Evolutionary conservation across 1,140 invertebrate genomes (phyloP), one percentile per base, ranked within the genome.

Genomic region (Diachasma alloeum): DNA sequence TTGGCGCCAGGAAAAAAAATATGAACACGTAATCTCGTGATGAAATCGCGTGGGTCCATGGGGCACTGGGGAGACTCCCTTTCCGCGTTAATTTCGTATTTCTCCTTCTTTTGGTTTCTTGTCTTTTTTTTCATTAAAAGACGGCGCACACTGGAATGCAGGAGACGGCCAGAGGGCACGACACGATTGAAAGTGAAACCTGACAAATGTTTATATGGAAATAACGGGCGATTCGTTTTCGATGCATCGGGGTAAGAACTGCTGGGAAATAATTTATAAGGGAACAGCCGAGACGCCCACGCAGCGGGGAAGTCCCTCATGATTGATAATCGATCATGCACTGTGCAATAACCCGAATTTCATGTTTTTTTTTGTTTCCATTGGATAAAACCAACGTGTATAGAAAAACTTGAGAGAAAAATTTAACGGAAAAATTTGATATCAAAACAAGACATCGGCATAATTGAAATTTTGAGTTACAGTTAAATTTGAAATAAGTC

Each of bases 261-360:
- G 48, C 9, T 22, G 59, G 19, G 19, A 63, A 9, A 31, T 26
- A 67, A 67, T n/a, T 67, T 22, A 19, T 37, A 67, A 74, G 22
- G 11, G 72, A 66, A 36, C 26, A 17, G 59, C 11, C 36, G 72
- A 22, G 8, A 63, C 72, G 44, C 72, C 72, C 72, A 74, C 72
- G 63, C 72, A 67, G 11, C 31, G 66, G 31, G 19, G 66, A 37
- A 75, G 17, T 9, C 42, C 13, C 17, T 19, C 24, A 70, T 75
- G 66, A 75, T 75, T 75, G 74, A 75, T 75, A 75, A 70, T 75
- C 67, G 46, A 75, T 75, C 22, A 66, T 63, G 74, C 44, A 70
- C 63, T 66, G 63, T 44, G n/a, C 46, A 46, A 9, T 26, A 63
- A 75, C 67, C 67, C 48, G 69, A 69, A 75, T 70, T n/a, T n/a